phyloP scores from a whole-genome alignment of 2,113 vertebrate species.

The Furnarius figulus region DNA sequence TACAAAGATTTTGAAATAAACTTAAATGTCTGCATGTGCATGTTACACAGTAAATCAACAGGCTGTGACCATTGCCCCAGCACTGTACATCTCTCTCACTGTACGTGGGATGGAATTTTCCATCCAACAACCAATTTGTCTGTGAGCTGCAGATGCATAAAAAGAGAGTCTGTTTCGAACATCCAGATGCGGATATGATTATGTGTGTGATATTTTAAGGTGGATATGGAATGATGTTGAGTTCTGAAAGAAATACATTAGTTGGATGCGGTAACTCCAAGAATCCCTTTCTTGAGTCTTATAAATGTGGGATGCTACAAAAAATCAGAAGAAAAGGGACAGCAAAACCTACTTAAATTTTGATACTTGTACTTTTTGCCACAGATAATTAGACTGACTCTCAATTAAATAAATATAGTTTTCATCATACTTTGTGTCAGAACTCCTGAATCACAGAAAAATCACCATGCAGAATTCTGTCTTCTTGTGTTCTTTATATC shows the following conservation, averaged over 20 bases:
- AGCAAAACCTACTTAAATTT: not conserved
- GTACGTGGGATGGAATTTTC: not conserved
- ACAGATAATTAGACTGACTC: not conserved
- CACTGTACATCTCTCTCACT: rapidly evolving
- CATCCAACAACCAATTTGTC: not conserved
- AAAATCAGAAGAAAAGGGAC: not conserved
- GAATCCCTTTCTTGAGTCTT: not conserved
- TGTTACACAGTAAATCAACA: not conserved
- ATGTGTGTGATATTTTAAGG: not conserved
- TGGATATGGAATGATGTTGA: not conserved
- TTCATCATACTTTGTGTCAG: not conserved
- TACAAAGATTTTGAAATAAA: not conserved
- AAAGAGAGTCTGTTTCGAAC: not conserved
- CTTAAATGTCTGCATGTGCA: not conserved
- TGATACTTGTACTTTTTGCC: not conserved
- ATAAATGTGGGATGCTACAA: not conserved
- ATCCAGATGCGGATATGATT: not conserved
- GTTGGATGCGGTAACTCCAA: not conserved
- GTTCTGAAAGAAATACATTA: not conserved
- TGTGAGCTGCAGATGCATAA: not conserved
- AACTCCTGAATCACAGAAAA: not conserved
- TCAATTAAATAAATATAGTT: not conserved
- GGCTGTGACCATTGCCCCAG: not conserved
- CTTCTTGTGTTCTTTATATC: not conserved
- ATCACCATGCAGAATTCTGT: not conserved